Evolutionary conservation across 2,888 invertebrate genomes (phyloP), one percentile per base, ranked within the genome.

Genomic region (Coelinius sp.): DNA sequence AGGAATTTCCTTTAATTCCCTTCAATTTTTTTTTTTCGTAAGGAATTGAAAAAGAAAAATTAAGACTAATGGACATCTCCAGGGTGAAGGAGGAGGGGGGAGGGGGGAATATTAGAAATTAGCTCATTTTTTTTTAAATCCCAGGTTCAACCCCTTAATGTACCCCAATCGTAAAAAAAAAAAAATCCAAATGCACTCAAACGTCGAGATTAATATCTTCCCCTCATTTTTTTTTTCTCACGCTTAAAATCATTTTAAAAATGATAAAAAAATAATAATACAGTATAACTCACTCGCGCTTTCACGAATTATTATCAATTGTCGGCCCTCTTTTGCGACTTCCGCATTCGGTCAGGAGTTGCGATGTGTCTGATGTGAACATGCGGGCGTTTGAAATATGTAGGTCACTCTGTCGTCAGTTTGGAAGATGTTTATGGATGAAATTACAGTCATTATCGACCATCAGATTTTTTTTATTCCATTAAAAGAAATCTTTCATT

Each of bases 301-400:
- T 84, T 83, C 83, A 75, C 80, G 77, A 73, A 79, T 80, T 84
- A 83, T 83, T 81, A 78, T 6, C n/a, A 14, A 2, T 27, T 12
- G n/a, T n/a, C 20, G 10, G 24, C 59, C 63, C 75, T 72, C 59
- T 35, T 62, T 53, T 10, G 27, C 24, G 5, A 44, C 62, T 62
- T 62, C 52, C 62, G 69, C 63, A 52, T 62, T 25, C 35, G 62
- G 22, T 49, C n/a, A 31, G 59, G 35, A 44, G 52, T 41, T 14
- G n/a, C n/a, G 22, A 25, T 17, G n/a, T 35, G 24, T 41, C 22
- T 63, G 14, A 44, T 1, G 31, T 17, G 20, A 27, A 62, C 65
- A 73, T 72, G 70, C 75, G 73, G 79, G 78, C 76, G 74, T n/a
- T n/a, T n/a, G 66, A 63, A 76, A 80, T 82, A 85, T 82, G 77